A percentile compares a stretch with the other conserved stretches of the same genome.
These are phyloP conservation scores for Julus scanicus DNA, from an alignment of 2,888 invertebrate species.

Conservation along the genomic window DNA sequence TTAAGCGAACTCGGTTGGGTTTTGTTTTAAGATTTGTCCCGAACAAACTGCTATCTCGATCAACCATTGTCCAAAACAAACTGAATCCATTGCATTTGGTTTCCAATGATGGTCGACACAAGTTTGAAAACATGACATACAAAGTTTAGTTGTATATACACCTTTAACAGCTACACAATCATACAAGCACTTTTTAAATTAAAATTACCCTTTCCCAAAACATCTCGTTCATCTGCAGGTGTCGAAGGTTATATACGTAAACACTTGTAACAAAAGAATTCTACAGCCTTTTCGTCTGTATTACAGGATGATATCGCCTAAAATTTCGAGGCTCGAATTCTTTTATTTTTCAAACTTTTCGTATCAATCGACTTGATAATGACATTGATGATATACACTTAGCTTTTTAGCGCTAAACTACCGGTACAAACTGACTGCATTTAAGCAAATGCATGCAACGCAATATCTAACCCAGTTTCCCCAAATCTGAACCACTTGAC, in stretches of 20 bases:
- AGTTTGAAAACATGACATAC: no score
- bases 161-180: neutral
- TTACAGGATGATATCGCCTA: neutral
- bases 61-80: no score
- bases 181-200: neutral
- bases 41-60: no score
- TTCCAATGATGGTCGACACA: no score
- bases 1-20: no score
- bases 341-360: neutral
- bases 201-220: neutral
- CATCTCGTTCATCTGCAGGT: neutral
- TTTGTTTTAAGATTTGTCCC: no score
- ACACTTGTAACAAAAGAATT: neutral
- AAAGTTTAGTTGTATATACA: neutral
- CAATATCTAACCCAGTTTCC: conserved; percentile 15
- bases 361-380: neutral
- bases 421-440: neutral
- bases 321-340: neutral
- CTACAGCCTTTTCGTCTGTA: neutral
- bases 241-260: neutral
- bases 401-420: neutral
- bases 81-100: no score
- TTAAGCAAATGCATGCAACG: neutral
- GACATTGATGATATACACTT: neutral
- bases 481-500: neutral